A percentile compares a stretch with the other conserved stretches of the same genome.
Conservation (phyloP, 2,797 vertebrate species). For the Characodon lateralis region DNA sequence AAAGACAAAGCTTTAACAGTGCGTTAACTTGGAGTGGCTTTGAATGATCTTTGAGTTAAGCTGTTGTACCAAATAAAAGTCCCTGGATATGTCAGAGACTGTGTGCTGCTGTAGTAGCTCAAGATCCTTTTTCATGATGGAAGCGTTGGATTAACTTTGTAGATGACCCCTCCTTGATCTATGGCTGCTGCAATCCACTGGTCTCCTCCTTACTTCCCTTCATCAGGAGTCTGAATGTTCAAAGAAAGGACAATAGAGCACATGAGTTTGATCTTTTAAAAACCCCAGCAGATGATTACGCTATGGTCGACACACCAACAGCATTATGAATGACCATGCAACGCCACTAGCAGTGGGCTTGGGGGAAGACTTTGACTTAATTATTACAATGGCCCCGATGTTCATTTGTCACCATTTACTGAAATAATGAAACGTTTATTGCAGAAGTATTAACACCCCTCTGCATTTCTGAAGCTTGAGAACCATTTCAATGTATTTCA, state of each 20-base stretch:
- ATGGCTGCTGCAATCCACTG: neutral
- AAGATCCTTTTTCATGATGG: neutral
- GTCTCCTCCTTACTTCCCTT: neutral
- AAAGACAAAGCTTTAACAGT: neutral
- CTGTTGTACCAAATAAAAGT: neutral
- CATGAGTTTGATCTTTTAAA: too few relatives aligned
- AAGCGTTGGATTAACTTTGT: slow-evolving; percentile 4
- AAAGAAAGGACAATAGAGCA: neutral
- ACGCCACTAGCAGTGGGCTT: neutral
- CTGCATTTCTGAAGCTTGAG: neutral
- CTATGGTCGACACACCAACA: neutral
- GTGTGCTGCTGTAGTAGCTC: neutral
- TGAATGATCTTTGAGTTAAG: neutral
- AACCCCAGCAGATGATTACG: neutral
- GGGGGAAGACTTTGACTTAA: neutral
- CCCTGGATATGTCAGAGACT: neutral
- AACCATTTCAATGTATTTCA: neutral
- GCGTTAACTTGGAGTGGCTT: neutral
- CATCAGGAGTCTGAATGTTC: neutral
- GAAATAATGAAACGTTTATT: neutral
- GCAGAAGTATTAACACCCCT: neutral
- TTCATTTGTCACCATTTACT: too few relatives aligned
- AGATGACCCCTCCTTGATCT: slow-evolving; percentile 2
- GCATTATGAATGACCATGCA: neutral
- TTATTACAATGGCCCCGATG: neutral